Evolutionary conservation across 2,113 vertebrate species (phyloP).

Genomic region (Siniperca chuatsi): DNA sequence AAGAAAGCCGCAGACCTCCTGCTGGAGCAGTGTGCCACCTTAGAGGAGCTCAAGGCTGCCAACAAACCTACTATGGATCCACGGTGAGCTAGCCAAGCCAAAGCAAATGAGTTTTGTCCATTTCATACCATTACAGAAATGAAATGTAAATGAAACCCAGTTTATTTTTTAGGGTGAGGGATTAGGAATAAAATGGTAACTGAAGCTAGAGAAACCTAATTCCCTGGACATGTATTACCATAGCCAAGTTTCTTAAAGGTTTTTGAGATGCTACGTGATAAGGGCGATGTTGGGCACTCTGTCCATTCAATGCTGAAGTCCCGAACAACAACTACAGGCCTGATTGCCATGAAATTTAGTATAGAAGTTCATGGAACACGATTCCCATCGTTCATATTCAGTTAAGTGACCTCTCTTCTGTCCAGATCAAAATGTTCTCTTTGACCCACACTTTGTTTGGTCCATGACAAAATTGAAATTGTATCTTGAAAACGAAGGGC

Average conservation of each 20-base stretch:
- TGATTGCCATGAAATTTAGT: no score
- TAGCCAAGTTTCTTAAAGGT: neutral
- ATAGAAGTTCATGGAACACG: neutral
- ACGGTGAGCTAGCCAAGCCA: slow-evolving; percentile 82
- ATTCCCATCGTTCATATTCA: no score
- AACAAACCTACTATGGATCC: slow-evolving; percentile 95
- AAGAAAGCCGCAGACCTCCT: slow-evolving; percentile 84
- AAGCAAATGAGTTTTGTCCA: neutral
- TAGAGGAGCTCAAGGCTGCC: slow-evolving; percentile 91
- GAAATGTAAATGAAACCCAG: neutral
- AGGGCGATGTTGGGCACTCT: neutral
- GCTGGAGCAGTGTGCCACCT: slow-evolving; percentile 89
- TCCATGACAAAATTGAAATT: no score
- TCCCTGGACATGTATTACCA: neutral
- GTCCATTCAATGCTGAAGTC: neutral
- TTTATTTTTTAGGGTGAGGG: neutral
- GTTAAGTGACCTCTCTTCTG: no score
- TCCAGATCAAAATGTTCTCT: no score
- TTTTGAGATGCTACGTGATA: neutral
- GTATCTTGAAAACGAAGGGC: no score
- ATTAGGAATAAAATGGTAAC: neutral
- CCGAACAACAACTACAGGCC: no score
- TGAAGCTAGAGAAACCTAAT: neutral
- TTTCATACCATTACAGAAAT: neutral
- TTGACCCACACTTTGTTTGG: no score